Conservation (phyloP, 2,888 invertebrate species). For the Tenthredo mesomela region DNA sequence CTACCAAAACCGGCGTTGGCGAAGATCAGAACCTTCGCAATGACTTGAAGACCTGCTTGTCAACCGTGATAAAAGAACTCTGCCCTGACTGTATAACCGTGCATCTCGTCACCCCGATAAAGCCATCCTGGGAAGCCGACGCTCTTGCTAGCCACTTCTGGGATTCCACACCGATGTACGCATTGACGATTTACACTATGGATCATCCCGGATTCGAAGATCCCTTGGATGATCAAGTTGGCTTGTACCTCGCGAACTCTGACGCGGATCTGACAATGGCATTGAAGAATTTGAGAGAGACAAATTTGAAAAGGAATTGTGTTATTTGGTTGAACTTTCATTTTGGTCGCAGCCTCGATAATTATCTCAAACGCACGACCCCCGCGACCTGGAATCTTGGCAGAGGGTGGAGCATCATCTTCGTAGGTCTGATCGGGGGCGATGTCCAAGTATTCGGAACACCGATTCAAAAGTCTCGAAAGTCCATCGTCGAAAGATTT, state of each 20-base stretch:
- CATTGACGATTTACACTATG: neutral
- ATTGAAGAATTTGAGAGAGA: neutral
- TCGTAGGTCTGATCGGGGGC: neutral
- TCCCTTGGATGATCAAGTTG: neutral
- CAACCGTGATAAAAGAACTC: neutral
- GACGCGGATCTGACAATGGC: neutral
- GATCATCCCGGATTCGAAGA: neutral
- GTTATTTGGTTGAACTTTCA: slow-evolving; percentile 6
- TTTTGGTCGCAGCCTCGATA: neutral
- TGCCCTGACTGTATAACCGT: slow-evolving; percentile 21
- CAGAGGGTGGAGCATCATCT: neutral
- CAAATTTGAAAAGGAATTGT: neutral
- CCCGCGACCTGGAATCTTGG: neutral
- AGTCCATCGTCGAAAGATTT: neutral
- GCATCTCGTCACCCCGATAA: neutral
- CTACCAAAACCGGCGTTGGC: neutral
- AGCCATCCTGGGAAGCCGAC: slow-evolving; percentile 12
- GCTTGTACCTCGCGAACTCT: slow-evolving; percentile 9
- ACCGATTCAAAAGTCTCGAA: neutral
- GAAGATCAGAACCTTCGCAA: neutral
- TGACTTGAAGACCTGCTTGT: neutral
- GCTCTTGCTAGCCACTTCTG: neutral
- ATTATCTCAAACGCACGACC: neutral
- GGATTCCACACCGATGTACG: neutral
- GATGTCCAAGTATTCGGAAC: slow-evolving; percentile 4